phyloP scores from a whole-genome alignment of 23 tunicate species.

The Diplosoma virens region DNA sequence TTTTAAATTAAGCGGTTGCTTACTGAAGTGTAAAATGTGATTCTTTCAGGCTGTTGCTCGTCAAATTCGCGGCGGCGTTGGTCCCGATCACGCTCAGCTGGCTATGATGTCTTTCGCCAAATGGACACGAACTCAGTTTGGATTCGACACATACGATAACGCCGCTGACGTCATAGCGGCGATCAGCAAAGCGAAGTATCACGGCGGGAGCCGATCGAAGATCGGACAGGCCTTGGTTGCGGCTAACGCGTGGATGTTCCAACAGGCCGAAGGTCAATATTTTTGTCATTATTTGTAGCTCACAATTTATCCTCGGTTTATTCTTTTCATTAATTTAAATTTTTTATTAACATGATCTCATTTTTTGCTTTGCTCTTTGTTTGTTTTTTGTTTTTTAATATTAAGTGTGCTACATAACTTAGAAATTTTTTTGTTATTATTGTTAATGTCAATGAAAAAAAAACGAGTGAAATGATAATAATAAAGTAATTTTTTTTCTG shows the following conservation, averaged over 20 bases:
- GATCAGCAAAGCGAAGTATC: constrained; percentile 43
- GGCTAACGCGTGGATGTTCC: constrained; percentile 84
- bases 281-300: no score
- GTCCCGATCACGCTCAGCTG: constrained; percentile 56
- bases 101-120: constrained; percentile 92
- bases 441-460: no score
- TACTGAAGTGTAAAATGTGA: no score
- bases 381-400: no score
- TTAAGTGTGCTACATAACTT: no score
- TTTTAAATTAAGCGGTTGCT: not conserved
- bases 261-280: constrained; percentile 89
- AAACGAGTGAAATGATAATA: no score
- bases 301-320: no score
- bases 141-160: constrained; percentile 47
- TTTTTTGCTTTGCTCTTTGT: no score
- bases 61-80: constrained; percentile 65
- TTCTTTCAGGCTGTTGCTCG: constrained; percentile 51
- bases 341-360: no score
- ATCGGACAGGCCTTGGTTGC: constrained; percentile 72
- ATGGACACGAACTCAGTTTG: constrained; percentile 58
- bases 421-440: no score
- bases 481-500: no score
- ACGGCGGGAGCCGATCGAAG: constrained; percentile 84
- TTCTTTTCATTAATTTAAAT: no score
- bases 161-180: constrained; percentile 43